A percentile compares a stretch with the other conserved stretches of the same genome.
phyloP scores from a whole-genome alignment of 2,797 vertebrate genomes.

The Leucoraja ocellata region DNA sequence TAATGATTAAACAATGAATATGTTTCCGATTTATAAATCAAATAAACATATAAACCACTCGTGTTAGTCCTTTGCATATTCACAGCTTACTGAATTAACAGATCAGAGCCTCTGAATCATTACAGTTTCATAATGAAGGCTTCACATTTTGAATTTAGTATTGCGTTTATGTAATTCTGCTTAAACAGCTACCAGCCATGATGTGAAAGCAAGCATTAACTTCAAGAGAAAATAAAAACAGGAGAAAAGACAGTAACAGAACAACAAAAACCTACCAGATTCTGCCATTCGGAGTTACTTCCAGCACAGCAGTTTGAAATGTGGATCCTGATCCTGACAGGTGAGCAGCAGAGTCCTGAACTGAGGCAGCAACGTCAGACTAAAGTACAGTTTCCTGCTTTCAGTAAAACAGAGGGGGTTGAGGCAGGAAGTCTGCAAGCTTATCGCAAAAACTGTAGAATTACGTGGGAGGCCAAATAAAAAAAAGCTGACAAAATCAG shows the following conservation, averaged over 20 bases:
- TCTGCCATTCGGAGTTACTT: slow-evolving; percentile 32
- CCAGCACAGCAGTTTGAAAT: slow-evolving; percentile 27
- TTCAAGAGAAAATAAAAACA: not conserved
- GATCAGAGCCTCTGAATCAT: not conserved
- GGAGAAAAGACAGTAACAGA: not conserved
- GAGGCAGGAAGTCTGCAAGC: slow-evolving; percentile 26
- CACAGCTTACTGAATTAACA: not conserved
- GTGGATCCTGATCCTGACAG: slow-evolving; percentile 19
- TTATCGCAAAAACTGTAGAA: slow-evolving; percentile 29
- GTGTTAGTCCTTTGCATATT: not conserved
- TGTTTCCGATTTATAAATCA: not conserved
- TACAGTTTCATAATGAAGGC: not conserved
- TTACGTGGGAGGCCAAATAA: slow-evolving; percentile 10
- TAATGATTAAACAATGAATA: not conserved
- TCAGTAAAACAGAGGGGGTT: slow-evolving; percentile 1
- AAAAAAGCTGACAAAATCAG: slow-evolving; percentile 27
- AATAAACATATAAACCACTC: not conserved
- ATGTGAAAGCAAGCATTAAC: not conserved
- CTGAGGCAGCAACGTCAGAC: slow-evolving; percentile 15
- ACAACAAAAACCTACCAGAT: not conserved
- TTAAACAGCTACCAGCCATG: not conserved
- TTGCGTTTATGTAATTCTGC: not conserved
- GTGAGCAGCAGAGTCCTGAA: slow-evolving; percentile 3
- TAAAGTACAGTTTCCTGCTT: slow-evolving; percentile 20
- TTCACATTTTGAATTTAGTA: not conserved